phyloP scores from a whole-genome alignment of 2,797 vertebrate species.

The Peromyscus aztecus region DNA sequence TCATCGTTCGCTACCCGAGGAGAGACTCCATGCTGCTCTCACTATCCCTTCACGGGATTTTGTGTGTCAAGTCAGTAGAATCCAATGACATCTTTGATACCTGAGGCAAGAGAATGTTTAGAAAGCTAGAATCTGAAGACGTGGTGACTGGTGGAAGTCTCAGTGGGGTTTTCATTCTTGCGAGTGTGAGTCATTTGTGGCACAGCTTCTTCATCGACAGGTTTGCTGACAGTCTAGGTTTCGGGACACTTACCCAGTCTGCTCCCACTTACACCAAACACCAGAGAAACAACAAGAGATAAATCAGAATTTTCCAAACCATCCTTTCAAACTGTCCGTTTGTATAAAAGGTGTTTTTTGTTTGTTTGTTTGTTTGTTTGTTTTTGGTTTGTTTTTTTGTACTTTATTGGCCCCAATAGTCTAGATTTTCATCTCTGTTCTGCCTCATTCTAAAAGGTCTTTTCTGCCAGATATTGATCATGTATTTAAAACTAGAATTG shows the following conservation, averaged over 20 bases:
- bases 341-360: background rate
- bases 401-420: background rate
- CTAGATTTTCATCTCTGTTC: background rate
- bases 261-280: background rate
- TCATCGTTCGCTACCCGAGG: background rate
- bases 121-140: background rate
- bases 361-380: too few species aligned
- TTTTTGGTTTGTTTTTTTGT: background rate
- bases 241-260: background rate
- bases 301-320: background rate
- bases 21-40: background rate
- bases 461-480: background rate
- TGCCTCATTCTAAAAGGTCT: background rate
- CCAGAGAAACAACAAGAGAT: background rate
- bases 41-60: background rate
- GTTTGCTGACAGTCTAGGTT: background rate
- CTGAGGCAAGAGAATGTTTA: background rate
- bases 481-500: conserved; percentile 16
- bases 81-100: conserved; percentile 3
- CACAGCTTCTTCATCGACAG: background rate
- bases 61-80: conserved; percentile 13
- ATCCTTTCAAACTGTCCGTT: background rate
- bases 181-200: background rate
- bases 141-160: background rate
- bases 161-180: background rate